A percentile compares a stretch with the other conserved stretches of the same genome.
Conservation (phyloP, 2,113 vertebrate species). For the Elanoides forficatus region DNA sequence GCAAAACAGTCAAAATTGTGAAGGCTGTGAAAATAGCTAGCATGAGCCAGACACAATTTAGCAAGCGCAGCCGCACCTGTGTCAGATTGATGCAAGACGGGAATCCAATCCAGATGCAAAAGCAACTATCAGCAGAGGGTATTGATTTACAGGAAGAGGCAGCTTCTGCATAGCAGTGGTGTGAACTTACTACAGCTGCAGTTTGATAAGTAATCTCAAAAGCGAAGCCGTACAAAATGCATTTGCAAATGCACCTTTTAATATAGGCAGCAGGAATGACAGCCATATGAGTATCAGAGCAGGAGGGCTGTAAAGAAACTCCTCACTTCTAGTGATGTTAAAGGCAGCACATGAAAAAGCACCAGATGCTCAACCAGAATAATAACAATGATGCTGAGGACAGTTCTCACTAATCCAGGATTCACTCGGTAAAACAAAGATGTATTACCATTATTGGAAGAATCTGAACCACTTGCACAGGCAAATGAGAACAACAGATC, state of each 20-base stretch:
- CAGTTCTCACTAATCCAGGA: not conserved
- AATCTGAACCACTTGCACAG: not conserved
- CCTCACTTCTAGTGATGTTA: not conserved
- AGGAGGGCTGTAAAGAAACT: not conserved
- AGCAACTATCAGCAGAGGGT: not conserved
- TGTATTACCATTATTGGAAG: not conserved
- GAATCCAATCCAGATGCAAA: not conserved
- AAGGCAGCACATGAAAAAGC: not conserved
- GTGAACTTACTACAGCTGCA: not conserved
- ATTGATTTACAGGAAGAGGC: not conserved
- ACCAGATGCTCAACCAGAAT: not conserved
- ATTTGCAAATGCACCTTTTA: not conserved
- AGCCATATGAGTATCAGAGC: not conserved
- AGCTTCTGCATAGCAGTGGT: not conserved
- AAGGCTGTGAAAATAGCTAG: not conserved
- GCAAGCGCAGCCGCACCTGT: not conserved
- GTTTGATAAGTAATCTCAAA: not conserved
- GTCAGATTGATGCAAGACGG: not conserved
- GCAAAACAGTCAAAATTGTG: fast-evolving
- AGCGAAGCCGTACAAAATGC: not conserved
- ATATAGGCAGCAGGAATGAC: not conserved
- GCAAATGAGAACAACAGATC: not conserved
- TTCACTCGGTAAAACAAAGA: not conserved
- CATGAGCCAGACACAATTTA: not conserved
- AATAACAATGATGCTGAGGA: not conserved